phyloP scores from a whole-genome alignment of 92 coral and sea anemone species.

The Metridium senile region DNA sequence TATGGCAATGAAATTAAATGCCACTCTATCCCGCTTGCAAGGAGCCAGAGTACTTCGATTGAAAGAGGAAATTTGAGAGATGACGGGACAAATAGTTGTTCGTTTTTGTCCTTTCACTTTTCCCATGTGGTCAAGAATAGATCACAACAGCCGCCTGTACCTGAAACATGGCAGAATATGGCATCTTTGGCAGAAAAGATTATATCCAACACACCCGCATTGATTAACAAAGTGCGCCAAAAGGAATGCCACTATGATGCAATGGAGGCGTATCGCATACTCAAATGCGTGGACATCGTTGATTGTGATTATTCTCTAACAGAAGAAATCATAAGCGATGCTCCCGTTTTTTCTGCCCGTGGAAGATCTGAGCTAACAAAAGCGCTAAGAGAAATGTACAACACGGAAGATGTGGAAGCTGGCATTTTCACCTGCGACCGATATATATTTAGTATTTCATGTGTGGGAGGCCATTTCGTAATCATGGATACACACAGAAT shows the following conservation, averaged over 20 bases:
- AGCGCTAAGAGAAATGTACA: not conserved
- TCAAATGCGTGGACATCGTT: not conserved
- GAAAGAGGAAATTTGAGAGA: conserved; percentile 17
- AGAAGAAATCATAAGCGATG: conserved; percentile 5
- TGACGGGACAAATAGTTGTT: conserved; percentile 67
- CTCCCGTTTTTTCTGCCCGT: not conserved
- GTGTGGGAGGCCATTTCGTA: not conserved
- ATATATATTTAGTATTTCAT: not conserved
- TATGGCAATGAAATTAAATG: not conserved
- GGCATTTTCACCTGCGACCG: not conserved
- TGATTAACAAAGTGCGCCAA: conserved; percentile 44
- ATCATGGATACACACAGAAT: conserved; percentile 1
- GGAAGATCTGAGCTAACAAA: not conserved
- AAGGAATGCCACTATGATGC: conserved; percentile 44
- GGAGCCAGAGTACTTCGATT: conserved; percentile 60
- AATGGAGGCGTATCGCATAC: conserved; percentile 50
- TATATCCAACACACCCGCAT: conserved; percentile 47
- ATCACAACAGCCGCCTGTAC: conserved; percentile 19
- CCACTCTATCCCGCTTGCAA: conserved; percentile 42
- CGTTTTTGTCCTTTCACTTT: conserved; percentile 33
- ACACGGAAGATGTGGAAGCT: not conserved
- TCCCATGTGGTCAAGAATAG: conserved; percentile 6
- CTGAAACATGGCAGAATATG: not conserved
- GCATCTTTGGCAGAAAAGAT: not conserved
- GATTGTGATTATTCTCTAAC: not conserved